Conservation (phyloP, 2,888 invertebrate species). For the Orchestes rusci region DNA sequence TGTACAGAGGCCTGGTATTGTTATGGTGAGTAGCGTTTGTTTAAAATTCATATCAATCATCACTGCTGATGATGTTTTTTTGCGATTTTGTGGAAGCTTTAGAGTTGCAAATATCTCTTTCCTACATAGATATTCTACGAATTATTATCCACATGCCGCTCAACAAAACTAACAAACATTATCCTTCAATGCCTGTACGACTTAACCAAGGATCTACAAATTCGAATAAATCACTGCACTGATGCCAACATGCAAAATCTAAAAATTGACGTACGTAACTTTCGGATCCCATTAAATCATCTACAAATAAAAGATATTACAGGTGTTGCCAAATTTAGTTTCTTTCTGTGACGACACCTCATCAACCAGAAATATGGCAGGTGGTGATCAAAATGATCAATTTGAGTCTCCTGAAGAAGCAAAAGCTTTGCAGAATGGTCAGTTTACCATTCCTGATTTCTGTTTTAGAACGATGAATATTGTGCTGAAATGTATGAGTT, state of each 20-base stretch:
- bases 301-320: too few species aligned
- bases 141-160: conserved; percentile 32
- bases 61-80: background rate
- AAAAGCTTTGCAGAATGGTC: conserved; percentile 37
- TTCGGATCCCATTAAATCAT: too few species aligned
- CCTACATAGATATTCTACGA: conserved; percentile 37
- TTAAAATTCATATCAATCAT: too few species aligned
- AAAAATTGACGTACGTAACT: conserved; percentile 42
- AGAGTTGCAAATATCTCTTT: background rate
- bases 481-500: conserved; percentile 37
- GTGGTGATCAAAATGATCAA: too few species aligned
- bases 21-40: conserved; percentile 9
- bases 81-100: background rate
- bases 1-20: conserved; percentile 48
- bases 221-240: conserved; percentile 45
- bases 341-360: conserved; percentile 5
- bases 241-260: conserved; percentile 47
- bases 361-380: too few species aligned
- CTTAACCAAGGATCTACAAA: conserved; percentile 43
- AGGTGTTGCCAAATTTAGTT: conserved; percentile 12
- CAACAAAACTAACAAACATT: conserved; percentile 40
- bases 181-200: conserved; percentile 44
- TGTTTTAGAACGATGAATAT: conserved; percentile 42
- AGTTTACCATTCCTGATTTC: conserved; percentile 45
- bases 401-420: conserved; percentile 25